phyloP scores from a whole-genome alignment of 2,888 invertebrate genomes.

The Erynnis tages region DNA sequence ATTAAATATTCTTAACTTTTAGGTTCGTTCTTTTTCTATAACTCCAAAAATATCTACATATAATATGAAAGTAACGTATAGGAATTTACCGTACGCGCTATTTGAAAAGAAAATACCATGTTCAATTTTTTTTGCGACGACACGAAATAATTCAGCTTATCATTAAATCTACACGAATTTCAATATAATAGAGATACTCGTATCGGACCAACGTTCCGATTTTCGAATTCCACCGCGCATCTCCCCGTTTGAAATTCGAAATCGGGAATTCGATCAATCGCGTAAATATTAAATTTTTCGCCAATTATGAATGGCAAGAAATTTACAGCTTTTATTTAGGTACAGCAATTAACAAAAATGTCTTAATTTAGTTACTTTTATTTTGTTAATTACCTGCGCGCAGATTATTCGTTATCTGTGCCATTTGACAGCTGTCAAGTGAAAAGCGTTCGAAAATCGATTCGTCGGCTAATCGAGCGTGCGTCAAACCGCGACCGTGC shows the following conservation, averaged over 20 bases:
- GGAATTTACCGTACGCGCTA: no score
- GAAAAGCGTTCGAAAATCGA: constrained; percentile 31
- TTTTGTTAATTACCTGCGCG: neutral
- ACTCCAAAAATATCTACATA: no score
- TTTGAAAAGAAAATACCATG: no score
- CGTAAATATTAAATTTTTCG: neutral
- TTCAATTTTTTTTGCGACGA: no score
- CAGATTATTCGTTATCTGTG: constrained; percentile 18
- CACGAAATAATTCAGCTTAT: no score
- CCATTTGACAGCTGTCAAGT: constrained; percentile 22
- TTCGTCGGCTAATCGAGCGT: constrained; percentile 42
- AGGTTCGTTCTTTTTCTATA: no score
- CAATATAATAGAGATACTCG: neutral
- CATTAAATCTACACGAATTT: constrained; percentile 24
- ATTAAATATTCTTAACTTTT: no score
- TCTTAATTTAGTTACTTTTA: constrained; percentile 15
- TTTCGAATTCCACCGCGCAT: constrained; percentile 12
- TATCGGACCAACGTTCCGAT: neutral
- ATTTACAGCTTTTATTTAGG: constrained; percentile 1
- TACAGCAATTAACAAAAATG: neutral
- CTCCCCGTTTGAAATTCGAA: constrained; percentile 7
- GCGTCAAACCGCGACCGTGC: constrained; percentile 42
- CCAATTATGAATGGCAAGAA: constrained; percentile 6
- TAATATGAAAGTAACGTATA: no score
- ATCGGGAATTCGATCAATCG: constrained; percentile 9